phyloP scores from a whole-genome alignment of 2,113 vertebrate genomes.

The Urocitellus parryii region DNA sequence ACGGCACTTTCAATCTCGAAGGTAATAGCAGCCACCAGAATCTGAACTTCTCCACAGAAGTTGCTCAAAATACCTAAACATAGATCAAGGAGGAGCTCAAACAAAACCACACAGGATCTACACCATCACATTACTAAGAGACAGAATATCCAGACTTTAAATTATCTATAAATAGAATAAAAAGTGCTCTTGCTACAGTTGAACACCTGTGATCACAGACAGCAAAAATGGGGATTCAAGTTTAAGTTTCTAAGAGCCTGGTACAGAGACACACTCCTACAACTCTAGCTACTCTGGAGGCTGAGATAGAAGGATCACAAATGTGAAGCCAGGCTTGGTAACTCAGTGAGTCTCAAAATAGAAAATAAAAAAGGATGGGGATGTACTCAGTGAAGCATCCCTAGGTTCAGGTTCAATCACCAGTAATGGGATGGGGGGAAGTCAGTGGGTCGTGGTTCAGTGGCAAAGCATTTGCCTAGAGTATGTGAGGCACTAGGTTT shows the following conservation, averaged over 20 bases:
- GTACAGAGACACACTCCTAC: background rate
- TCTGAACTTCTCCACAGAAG: background rate
- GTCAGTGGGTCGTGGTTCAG: too few relatives aligned
- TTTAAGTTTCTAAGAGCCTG: background rate
- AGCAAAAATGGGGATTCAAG: background rate
- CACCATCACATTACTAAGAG: background rate
- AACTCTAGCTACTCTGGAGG: background rate
- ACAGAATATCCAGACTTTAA: background rate
- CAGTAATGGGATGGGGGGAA: too few relatives aligned
- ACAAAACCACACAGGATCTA: conserved; percentile 2
- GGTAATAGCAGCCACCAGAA: background rate
- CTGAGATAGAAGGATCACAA: background rate
- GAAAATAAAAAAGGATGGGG: background rate
- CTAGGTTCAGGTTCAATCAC: too few relatives aligned
- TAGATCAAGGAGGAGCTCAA: background rate
- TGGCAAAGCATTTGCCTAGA: too few relatives aligned
- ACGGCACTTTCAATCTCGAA: background rate
- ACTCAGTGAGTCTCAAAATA: background rate
- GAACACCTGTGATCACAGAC: background rate
- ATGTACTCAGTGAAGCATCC: too few relatives aligned
- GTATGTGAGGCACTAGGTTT: too few relatives aligned
- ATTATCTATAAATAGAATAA: background rate
- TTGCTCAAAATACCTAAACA: background rate
- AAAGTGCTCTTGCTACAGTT: background rate
- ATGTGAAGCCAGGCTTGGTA: background rate